Conservation (phyloP, 1,140 invertebrate species). For the Diuraphis noxia region DNA sequence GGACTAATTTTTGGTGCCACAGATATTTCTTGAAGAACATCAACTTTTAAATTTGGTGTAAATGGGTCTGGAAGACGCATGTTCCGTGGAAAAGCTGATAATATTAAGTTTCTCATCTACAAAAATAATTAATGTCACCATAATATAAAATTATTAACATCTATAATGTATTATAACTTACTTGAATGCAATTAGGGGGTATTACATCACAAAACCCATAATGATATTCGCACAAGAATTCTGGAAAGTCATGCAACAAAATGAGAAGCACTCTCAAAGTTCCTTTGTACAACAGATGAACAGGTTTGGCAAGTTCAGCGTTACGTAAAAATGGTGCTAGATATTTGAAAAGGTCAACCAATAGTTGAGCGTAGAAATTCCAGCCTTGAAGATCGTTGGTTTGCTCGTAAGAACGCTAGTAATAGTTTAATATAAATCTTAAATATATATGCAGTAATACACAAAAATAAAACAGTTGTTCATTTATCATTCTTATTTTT, state of each 20-base stretch:
- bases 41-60: slow-evolving; percentile 94
- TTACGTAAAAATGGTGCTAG: slow-evolving; percentile 95
- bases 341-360: slow-evolving; percentile 96
- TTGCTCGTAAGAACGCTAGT: slow-evolving; percentile 39
- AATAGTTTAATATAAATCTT: background rate
- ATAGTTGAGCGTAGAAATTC: slow-evolving; percentile 86
- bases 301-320: slow-evolving; percentile 90
- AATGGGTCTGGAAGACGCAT: slow-evolving; percentile 98
- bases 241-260: slow-evolving; percentile 96
- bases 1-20: slow-evolving; percentile 81
- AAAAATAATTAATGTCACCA: background rate
- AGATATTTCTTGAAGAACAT: slow-evolving; percentile 75
- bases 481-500: slow-evolving; percentile 60
- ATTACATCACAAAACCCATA: slow-evolving; percentile 99
- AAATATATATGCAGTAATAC: background rate
- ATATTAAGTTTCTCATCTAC: slow-evolving; percentile 91
- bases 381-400: slow-evolving; percentile 64
- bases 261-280: slow-evolving; percentile 92
- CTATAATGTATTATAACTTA: slow-evolving; percentile 54
- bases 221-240: slow-evolving; percentile 98
- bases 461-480: background rate
- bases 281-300: slow-evolving; percentile 92
- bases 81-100: slow-evolving; percentile 97
- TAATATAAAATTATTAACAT: background rate
- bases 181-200: slow-evolving; percentile 96